Evolutionary conservation across 2,888 invertebrate species (phyloP), one percentile per base, ranked within the genome.

Genomic region (Patella caerulea): DNA sequence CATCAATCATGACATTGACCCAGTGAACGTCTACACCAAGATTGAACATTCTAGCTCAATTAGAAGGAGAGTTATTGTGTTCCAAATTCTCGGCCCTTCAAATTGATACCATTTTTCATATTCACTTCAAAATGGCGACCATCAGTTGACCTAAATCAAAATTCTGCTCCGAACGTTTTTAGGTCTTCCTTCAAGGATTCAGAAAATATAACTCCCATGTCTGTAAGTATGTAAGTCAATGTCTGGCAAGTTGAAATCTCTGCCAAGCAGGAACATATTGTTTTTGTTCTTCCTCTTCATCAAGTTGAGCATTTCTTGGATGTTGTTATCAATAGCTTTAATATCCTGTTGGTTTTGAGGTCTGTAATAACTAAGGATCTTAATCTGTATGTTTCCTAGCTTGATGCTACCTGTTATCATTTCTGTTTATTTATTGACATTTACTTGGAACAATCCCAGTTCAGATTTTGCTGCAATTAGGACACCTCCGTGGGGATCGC

Each of bases 241-340:
- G 72, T 73, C 76, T 24, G 76, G 76, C 17, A 76, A 45, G 54
- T 76, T 76, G 29, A 74, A 76, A 34, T 76, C 76, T 29, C 76
- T 72, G 19, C 56, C 76, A 24, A 71, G 24, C 17, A 74, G 59
- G 34, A 76, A 56, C 17, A 76, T 73, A 11, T 73, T 34, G 59
- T 74, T 74, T 17, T 45, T 45, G 17, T 29, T 45, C 34, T 65
- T 65, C 5, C 17, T 24, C 52, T 34, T n/a, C n/a, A n/a, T 24
- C 19, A 74, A 65, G 54, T 24, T 17, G 3, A 19, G 15, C n/a
- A 74, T 59, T 56, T 74, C 74, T 1, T 24, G 15, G 1, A 34
- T 45, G 34, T 65, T 29, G 29, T 29, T 29, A 29, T 29, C 29
- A 29, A 29, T 29, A 53, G n/a, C 59, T n/a, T 9, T 14, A 45